These are phyloP conservation scores for Origma solitaria DNA, from an alignment of 2,113 vertebrate species.

Conservation along the genomic window DNA sequence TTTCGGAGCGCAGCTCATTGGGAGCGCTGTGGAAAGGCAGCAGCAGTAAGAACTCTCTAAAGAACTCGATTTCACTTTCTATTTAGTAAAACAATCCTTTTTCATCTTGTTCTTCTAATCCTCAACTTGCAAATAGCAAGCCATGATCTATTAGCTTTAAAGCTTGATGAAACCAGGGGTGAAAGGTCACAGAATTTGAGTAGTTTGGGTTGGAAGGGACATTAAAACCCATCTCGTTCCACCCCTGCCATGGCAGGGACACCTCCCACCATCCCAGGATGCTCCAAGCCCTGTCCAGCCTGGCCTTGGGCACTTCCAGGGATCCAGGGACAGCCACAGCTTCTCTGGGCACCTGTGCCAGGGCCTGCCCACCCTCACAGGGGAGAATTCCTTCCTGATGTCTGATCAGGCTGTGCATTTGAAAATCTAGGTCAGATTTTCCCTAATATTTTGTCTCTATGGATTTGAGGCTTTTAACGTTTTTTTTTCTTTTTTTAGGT, in stretches of 20 bases:
- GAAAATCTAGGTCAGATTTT: neutral
- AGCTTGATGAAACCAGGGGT: neutral
- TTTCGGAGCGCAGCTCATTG: accelerated
- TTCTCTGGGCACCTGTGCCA: neutral
- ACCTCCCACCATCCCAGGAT: accelerated
- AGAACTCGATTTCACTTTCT: neutral
- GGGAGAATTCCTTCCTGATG: neutral
- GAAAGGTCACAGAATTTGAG: neutral
- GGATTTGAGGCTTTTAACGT: neutral
- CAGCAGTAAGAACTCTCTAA: neutral
- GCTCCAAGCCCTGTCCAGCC: accelerated
- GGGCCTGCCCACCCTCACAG: neutral
- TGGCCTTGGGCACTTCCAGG: neutral
- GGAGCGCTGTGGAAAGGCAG: neutral
- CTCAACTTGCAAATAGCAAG: neutral
- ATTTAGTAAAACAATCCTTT: neutral
- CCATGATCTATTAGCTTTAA: neutral
- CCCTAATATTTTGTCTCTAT: neutral
- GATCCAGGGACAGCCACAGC: neutral
- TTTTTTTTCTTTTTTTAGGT: neutral
- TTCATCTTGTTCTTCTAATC: neutral
- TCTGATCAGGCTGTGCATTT: neutral
- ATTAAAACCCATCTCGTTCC: accelerated
- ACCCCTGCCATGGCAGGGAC: neutral
- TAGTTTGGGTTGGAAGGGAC: neutral